Evolutionary conservation across 1,140 invertebrate species (phyloP), one percentile per base, ranked within the genome.

Genomic region (Macrostomum lignano): DNA sequence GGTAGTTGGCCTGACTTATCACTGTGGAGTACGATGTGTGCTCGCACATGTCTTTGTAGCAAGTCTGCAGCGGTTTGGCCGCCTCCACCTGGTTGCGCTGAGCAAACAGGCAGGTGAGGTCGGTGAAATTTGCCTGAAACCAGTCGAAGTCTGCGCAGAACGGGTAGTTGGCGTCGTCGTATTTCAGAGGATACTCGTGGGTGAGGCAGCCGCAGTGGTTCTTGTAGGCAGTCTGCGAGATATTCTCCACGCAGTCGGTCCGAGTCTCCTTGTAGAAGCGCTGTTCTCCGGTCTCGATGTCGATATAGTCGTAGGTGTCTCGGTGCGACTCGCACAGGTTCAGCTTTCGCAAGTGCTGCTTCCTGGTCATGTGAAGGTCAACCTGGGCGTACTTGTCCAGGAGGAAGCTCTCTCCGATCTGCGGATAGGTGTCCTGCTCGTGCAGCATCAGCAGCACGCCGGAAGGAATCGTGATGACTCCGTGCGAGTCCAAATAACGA

Each of bases 31-130:
- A 28, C 15, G 26, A 28, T 15, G 14, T 28, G 9, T 28, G 26
- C 7, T 28, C 26, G 19, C 26, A 28, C 5, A 28, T 7, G 19
- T 28, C 26, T 28, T 28, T 28, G 26, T 28, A 28, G 26, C 26
- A 28, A 3, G 19, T 7, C 7, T 28, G 15, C 26, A 28, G 3
- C 4, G 15, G 15, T 9, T 5, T 9, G 15, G 15, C 26, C 15
- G 15, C 19, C n/a, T 28, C 3, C 3, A 14, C 19, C 19, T 28
- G 19, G 19, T 15, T 7, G 26, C 26, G 19, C 19, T 5, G 7
- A 7, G 7, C 9, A 28, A 9, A 28, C 26, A 28, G 9, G 15
- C 19, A 14, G 15, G 3, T 5, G 19, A 3, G 9, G 5, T 15
- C 4, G 5, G 14, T 15, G 26, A 7, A 9, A 17, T 5, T 5